phyloP scores from a whole-genome alignment of 2,888 invertebrate genomes.

The Dioctria linearis region DNA sequence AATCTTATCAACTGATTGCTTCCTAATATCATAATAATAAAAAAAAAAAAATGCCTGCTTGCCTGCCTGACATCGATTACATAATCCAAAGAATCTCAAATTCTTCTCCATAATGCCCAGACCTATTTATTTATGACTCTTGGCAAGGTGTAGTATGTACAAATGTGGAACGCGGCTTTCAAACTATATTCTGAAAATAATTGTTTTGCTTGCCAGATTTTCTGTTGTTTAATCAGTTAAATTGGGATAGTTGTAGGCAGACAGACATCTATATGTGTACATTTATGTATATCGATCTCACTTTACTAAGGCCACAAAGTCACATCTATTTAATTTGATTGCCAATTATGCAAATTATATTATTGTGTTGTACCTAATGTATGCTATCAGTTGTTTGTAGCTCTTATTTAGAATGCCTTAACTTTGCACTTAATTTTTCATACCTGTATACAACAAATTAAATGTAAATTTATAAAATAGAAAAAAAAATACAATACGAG shows the following conservation, averaged over 20 bases:
- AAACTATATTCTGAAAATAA: background rate
- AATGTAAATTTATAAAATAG: too few relatives aligned
- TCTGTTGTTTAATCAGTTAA: slow-evolving; percentile 9
- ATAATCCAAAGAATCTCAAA: background rate
- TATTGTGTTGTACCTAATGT: too few relatives aligned
- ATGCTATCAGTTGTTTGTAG: background rate
- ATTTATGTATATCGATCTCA: background rate
- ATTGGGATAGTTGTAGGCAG: background rate
- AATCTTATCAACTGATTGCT: slow-evolving; percentile 19
- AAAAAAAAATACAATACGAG: too few relatives aligned
- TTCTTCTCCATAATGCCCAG: background rate
- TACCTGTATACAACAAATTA: too few relatives aligned
- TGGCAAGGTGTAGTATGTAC: background rate
- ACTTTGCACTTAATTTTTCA: too few relatives aligned
- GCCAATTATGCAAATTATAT: slow-evolving; percentile 14
- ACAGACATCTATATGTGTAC: too few relatives aligned
- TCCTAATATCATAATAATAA: background rate
- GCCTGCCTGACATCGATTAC: background rate
- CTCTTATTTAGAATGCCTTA: too few relatives aligned
- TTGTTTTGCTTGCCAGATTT: slow-evolving; percentile 20
- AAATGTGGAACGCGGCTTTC: background rate
- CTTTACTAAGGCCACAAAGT: background rate
- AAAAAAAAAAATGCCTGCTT: too few relatives aligned
- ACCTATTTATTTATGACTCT: background rate
- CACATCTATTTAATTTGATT: background rate